Evolutionary conservation across 2,113 vertebrate genomes (phyloP), one percentile per base, ranked within the genome.

Genomic region (Glaucidium brasilianum): DNA sequence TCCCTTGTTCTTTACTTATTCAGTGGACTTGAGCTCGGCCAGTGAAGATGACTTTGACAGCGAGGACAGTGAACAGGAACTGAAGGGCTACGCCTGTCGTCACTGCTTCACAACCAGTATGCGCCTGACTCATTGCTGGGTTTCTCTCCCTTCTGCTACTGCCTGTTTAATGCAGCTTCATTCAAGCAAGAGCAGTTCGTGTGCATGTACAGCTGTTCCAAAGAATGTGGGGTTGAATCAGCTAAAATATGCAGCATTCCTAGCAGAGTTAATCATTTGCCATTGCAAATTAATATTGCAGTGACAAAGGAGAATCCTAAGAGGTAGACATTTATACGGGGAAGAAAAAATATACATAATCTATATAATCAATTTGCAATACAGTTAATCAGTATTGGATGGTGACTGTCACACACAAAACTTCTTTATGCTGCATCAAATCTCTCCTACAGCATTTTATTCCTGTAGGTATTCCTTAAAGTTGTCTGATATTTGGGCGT

Each of bases 11-110:
- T 94, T 83, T 69, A 15, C 43, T 9, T 63, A 23, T 32, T 35
- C 96, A 99, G 99, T 99, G 99, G 99, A 99, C 97, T 98, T 99
- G 96, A 99, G 99, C 92, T 99, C 99, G 0, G 99, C 99, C 98
- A 99, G 99, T 5, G 99, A 99, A 96, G 99, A 99, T 99, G 99
- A 99, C 97, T 99, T 99, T 69, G 99, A 99, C 99, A 99, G 99
- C 27, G 99, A 99, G 95, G 99, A 99, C 98, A 99, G 99, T 4
- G 99, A 99, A 72, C 99, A 99, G 98, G 99, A 99, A 92, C 98
- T 99, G 98, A 99, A 99, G 98, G 99, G 99, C 85, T 99, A 99
- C 99, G 99, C 99, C 96, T 99, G 99, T 93, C 99, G 99, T 41
- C 99, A 99, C 98, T 99, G 99, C 97, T 99, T 99, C 98, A 99